phyloP scores from a whole-genome alignment of 2,113 vertebrate species.

The Tichodroma muraria region DNA sequence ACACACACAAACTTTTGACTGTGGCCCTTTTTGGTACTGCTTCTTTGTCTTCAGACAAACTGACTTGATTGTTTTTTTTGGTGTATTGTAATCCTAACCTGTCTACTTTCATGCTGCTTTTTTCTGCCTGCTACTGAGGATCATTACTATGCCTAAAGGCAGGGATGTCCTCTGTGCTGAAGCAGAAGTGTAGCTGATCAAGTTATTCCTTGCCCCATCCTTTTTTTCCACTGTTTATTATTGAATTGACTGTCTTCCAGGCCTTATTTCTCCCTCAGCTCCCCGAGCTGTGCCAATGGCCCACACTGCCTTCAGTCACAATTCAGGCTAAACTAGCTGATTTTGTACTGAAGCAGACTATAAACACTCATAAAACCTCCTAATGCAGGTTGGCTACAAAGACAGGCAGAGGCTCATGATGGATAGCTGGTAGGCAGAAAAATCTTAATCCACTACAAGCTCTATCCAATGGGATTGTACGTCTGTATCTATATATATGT shows the following conservation, averaged over 20 bases:
- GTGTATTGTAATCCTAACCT: not conserved
- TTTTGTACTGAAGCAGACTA: not conserved
- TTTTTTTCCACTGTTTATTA: not conserved
- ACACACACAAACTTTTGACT: not conserved
- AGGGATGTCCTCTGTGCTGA: not conserved
- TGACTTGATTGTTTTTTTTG: not conserved
- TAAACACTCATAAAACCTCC: not conserved
- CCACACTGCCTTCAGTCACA: not conserved
- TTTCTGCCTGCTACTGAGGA: not conserved
- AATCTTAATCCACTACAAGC: not conserved
- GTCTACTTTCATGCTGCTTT: not conserved
- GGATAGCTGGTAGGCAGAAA: not conserved
- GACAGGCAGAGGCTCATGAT: not conserved
- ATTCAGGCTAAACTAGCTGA: not conserved
- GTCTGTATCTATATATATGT: not conserved
- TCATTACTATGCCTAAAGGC: not conserved
- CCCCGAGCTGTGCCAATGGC: not conserved
- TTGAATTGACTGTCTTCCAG: not conserved
- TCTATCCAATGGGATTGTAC: not conserved
- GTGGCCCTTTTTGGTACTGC: not conserved
- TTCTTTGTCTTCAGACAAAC: not conserved
- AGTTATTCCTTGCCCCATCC: not conserved
- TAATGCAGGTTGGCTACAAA: not conserved
- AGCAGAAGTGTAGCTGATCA: not conserved
- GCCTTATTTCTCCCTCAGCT: not conserved